phyloP scores from a whole-genome alignment of 2,797 vertebrate genomes.

The Discoglossus pictus region DNA sequence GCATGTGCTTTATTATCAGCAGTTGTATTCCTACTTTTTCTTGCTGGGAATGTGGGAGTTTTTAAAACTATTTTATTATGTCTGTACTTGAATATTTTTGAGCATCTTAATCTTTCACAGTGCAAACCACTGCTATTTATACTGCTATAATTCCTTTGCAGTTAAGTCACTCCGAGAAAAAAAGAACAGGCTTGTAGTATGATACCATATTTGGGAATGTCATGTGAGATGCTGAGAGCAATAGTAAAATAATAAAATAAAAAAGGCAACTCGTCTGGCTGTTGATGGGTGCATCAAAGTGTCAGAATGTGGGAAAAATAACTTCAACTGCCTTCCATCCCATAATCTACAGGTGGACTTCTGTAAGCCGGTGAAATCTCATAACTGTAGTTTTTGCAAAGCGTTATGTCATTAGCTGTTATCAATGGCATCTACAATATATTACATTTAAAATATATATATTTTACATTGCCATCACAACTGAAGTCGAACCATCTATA shows the following conservation, averaged over 20 bases:
- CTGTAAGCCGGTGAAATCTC: not conserved
- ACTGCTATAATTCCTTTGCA: constrained; percentile 92
- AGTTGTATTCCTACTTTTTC: constrained; percentile 64
- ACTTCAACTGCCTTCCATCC: constrained; percentile 59
- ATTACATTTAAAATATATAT: no score
- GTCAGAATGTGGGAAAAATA: constrained; percentile 73
- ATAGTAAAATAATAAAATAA: constrained; percentile 80
- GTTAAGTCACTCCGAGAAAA: constrained; percentile 95
- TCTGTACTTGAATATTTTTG: constrained; percentile 70
- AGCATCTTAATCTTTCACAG: constrained; percentile 70
- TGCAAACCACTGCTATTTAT: constrained; percentile 80
- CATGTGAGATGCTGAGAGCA: constrained; percentile 92
- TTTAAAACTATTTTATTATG: constrained; percentile 63
- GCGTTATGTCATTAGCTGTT: no score
- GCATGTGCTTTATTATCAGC: constrained; percentile 64
- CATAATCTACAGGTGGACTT: constrained; percentile 62
- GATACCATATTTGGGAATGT: constrained; percentile 99
- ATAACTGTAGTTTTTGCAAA: constrained; percentile 4
- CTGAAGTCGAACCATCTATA: no score
- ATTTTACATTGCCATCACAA: no score
- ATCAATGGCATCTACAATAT: no score
- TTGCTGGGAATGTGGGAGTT: constrained; percentile 58
- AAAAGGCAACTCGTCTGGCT: constrained; percentile 86
- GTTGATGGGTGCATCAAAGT: constrained; percentile 85
- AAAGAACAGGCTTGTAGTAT: constrained; percentile 86